Base-by-base conservation (phyloP, 2,113 vertebrate genomes). In the Notechis scutatus region DNA sequence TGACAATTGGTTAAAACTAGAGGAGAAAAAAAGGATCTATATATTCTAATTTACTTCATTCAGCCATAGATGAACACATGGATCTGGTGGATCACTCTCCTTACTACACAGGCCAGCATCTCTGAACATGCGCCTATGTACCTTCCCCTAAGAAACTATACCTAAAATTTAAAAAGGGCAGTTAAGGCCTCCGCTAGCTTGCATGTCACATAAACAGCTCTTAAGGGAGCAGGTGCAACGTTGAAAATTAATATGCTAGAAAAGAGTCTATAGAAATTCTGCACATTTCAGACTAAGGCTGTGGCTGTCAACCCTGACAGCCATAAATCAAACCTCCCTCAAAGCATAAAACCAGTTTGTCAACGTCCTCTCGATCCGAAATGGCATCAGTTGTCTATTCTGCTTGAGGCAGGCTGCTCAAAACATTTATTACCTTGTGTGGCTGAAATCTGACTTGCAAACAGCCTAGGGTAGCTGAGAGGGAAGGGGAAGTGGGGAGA, bases 401-500 rank as follows among this genome's bases (percentile, higher is more conserved):
- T 74, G 59, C 91, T 56, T 4, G 1, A 56, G 86, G 50, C 10
- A 23, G 47, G 29, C n/a, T 26, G 57, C 59, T 45, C 47, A 92
- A 85, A 81, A 55, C 21, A 7, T 15, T 88, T 92, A 56, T 24
- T 56, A 92, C 26, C 23, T 23, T 5, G n/a, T 47, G 24, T 24
- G 54, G 87, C 91, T 88, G 69, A 64, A 74, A 88, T 92, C 59
- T 92, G 87, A 74, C 86, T 92, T 92, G 57, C 86, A 92, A 92
- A 88, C 86, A 64, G 39, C 39, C 57, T 47, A 47, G 55, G 74
- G 87, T 14, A 69, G 87, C n/a, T 55, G 50, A n/a, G 15, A 2
- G 11, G 47, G 6, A 11, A 12, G 12, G 5, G 12, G 29, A 1
- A 5, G n/a, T 15, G 1, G 1, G 29, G 12, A 9, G 47, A 50